Evolutionary conservation across 2,113 vertebrate genomes (phyloP).

Genomic region (Pandion haliaetus): DNA sequence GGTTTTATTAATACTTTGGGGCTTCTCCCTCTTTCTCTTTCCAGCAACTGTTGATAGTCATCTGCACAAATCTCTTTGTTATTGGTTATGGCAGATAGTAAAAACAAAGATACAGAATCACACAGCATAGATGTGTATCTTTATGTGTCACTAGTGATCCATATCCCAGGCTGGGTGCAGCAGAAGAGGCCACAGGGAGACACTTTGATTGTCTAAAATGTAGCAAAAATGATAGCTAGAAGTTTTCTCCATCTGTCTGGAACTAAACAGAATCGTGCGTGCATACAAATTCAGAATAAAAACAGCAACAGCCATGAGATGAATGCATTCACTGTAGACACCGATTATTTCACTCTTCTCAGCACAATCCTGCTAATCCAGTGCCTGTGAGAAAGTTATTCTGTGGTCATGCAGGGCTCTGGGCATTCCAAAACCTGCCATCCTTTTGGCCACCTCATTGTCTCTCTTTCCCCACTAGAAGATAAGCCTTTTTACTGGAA

Average conservation of each 20-base stretch:
- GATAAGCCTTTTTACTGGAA: neutral
- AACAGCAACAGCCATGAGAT: neutral
- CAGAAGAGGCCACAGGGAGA: conserved; percentile 26
- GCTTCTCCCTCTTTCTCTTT: neutral
- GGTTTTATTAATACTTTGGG: neutral
- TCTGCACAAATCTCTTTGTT: conserved; percentile 22
- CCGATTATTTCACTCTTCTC: neutral
- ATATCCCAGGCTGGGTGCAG: conserved; percentile 7
- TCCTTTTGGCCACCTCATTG: neutral
- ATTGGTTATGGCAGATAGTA: conserved; percentile 6
- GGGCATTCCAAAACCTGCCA: neutral
- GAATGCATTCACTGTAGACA: neutral
- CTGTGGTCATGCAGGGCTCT: neutral
- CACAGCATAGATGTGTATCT: neutral
- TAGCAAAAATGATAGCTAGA: conserved; percentile 46
- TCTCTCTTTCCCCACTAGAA: neutral
- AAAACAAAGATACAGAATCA: neutral
- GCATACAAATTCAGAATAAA: conserved; percentile 1
- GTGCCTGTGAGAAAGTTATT: neutral
- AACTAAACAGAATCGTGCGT: neutral
- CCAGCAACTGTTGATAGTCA: neutral
- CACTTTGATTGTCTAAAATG: conserved; percentile 30
- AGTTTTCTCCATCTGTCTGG: conserved; percentile 50
- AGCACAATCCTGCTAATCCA: neutral
- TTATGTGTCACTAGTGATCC: conserved; percentile 16